Percentiles rank a stretch among this genome's conserved stretches.
phyloP scores from a whole-genome alignment of 2,888 invertebrate species.

The Amblyteles armatorius region DNA sequence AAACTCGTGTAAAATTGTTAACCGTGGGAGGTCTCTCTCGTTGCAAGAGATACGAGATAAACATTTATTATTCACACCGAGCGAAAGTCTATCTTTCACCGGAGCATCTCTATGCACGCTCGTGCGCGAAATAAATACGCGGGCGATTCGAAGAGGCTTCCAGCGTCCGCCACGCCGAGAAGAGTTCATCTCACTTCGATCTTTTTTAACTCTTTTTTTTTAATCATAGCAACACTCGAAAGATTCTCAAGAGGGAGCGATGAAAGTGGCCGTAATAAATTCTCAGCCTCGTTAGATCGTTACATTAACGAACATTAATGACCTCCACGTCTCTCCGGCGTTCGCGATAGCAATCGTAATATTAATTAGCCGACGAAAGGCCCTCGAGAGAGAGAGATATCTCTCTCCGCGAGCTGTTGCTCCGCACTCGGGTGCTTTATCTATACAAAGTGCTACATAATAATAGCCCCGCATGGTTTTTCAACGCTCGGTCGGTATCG shows the following conservation, averaged over 20 bases:
- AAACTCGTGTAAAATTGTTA: conserved; percentile 54
- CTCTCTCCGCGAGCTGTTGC: conserved; percentile 2
- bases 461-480: background rate
- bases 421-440: conserved; percentile 7
- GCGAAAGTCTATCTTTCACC: conserved; percentile 24
- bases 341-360: conserved; percentile 38
- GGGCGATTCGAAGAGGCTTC: background rate
- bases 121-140: conserved; percentile 11
- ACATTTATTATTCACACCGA: conserved; percentile 45
- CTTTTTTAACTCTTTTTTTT: background rate
- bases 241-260: conserved; percentile 29
- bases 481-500: background rate
- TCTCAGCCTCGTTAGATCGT: conserved; percentile 42
- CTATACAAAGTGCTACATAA: background rate
- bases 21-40: conserved; percentile 59
- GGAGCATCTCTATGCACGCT: conserved; percentile 5
- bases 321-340: conserved; percentile 8
- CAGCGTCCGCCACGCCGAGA: conserved; percentile 14
- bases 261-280: conserved; percentile 42
- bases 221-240: conserved; percentile 21
- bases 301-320: conserved; percentile 39
- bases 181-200: conserved; percentile 3
- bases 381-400: conserved; percentile 22
- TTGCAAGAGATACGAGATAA: conserved; percentile 35
- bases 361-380: conserved; percentile 58